These are phyloP conservation scores for Prunella strophiata DNA, from an alignment of 2,797 vertebrate species.

Conservation along the genomic window DNA sequence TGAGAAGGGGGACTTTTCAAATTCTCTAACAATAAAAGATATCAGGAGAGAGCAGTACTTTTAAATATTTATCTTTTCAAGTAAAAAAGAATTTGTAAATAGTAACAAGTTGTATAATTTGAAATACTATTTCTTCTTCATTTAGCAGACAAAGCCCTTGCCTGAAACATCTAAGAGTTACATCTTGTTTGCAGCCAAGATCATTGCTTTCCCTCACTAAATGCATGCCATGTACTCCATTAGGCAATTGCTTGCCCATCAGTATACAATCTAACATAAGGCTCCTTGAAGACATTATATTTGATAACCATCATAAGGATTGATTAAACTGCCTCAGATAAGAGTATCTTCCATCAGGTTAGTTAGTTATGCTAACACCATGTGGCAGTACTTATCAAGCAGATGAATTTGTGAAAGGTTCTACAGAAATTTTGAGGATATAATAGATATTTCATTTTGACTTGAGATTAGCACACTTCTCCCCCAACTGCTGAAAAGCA, in stretches of 20 bases:
- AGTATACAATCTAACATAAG: background rate
- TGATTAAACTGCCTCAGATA: constrained; percentile 40
- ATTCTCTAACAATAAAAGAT: background rate
- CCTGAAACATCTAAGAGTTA: background rate
- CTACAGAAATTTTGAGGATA: background rate
- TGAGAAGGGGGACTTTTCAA: background rate
- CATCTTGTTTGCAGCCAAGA: background rate
- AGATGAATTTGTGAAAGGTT: background rate
- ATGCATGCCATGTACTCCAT: background rate
- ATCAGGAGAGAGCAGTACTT: background rate
- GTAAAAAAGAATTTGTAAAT: background rate
- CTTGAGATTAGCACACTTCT: background rate
- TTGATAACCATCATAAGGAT: constrained; percentile 43
- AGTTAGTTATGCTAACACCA: constrained; percentile 9
- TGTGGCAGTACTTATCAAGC: background rate
- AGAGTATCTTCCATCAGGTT: background rate
- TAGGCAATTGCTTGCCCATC: background rate
- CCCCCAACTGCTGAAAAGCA: background rate
- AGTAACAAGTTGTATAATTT: background rate
- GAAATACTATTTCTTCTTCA: background rate
- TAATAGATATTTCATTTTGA: background rate
- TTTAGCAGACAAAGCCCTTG: background rate
- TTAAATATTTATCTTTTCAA: background rate
- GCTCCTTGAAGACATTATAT: constrained; percentile 37
- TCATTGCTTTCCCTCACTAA: background rate